These are phyloP conservation scores for Melanerpes formicivorus DNA, from an alignment of 2,113 vertebrate species.

Conservation along the genomic window DNA sequence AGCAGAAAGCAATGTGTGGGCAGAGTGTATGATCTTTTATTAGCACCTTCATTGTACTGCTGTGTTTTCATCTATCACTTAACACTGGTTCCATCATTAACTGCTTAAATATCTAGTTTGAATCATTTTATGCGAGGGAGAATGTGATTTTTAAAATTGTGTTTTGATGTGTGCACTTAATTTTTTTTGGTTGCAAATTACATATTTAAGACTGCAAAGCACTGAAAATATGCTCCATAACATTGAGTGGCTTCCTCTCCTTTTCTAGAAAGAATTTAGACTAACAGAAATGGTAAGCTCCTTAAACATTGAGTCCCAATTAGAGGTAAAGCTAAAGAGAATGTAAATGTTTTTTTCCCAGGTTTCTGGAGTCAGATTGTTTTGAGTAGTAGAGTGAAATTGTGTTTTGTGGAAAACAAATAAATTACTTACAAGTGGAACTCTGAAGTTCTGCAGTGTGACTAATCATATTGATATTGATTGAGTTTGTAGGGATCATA, in stretches of 20 bases:
- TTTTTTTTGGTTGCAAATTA: slow-evolving; percentile 40
- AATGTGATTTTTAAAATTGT: slow-evolving; percentile 22
- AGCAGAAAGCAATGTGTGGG: slow-evolving; percentile 74
- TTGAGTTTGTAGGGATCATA: background rate
- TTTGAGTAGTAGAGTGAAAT: background rate
- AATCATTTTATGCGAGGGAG: background rate
- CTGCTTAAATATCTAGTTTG: slow-evolving; percentile 17
- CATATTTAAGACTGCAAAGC: slow-evolving; percentile 18
- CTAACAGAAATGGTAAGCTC: background rate
- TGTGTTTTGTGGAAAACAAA: background rate
- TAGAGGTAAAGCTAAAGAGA: slow-evolving; percentile 4
- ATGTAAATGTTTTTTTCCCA: background rate
- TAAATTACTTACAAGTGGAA: background rate
- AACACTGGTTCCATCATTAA: slow-evolving; percentile 37
- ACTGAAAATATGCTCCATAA: slow-evolving; percentile 2
- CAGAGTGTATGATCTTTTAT: slow-evolving; percentile 75
- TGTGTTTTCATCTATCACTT: slow-evolving; percentile 20
- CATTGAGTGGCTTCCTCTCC: background rate
- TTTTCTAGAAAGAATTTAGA: slow-evolving; percentile 8
- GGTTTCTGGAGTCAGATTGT: slow-evolving; percentile 1
- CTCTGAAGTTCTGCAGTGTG: slow-evolving; percentile 59
- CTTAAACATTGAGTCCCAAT: background rate
- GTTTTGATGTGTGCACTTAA: slow-evolving; percentile 38
- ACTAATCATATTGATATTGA: slow-evolving; percentile 53
- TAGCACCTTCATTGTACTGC: slow-evolving; percentile 66